A percentile compares a stretch with the other conserved stretches of the same genome.
These are phyloP conservation scores for Trematomus loennbergii DNA, from an alignment of 2,113 vertebrate genomes.

Conservation along the genomic window DNA sequence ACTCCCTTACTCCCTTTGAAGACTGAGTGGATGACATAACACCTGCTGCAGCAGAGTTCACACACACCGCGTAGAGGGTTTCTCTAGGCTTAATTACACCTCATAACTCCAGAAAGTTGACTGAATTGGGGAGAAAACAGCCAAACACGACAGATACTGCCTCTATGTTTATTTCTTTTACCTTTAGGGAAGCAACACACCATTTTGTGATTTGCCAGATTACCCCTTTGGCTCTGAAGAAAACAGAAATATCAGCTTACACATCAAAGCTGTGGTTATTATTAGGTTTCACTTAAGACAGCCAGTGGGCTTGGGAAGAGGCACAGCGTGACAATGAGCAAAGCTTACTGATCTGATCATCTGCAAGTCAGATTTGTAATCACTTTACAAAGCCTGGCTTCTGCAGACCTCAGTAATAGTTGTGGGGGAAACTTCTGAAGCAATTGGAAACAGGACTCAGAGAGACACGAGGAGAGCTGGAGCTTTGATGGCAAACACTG, in stretches of 20 bases:
- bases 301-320: slow-evolving; percentile 1
- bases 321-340: background rate
- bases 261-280: slow-evolving; percentile 55
- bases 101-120: background rate
- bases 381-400: slow-evolving; percentile 4
- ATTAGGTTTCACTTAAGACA: slow-evolving; percentile 52
- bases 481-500: too few relatives aligned
- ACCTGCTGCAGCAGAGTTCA: slow-evolving; percentile 37
- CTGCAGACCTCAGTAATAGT: background rate
- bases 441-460: too few relatives aligned
- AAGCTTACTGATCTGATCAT: slow-evolving; percentile 14
- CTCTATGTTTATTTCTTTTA: background rate
- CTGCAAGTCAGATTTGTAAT: slow-evolving; percentile 27
- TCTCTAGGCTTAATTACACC: slow-evolving; percentile 5
- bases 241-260: slow-evolving; percentile 40
- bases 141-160: background rate
- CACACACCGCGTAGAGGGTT: slow-evolving; percentile 8
- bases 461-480: too few relatives aligned
- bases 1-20: slow-evolving; percentile 27
- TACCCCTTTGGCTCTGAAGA: slow-evolving; percentile 11
- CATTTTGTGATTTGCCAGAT: slow-evolving; percentile 32
- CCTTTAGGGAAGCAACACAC: background rate
- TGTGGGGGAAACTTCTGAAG: background rate
- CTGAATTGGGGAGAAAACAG: background rate
- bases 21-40: slow-evolving; percentile 22